Conservation (phyloP, 2,797 vertebrate species). For the Diplodus sargus region DNA sequence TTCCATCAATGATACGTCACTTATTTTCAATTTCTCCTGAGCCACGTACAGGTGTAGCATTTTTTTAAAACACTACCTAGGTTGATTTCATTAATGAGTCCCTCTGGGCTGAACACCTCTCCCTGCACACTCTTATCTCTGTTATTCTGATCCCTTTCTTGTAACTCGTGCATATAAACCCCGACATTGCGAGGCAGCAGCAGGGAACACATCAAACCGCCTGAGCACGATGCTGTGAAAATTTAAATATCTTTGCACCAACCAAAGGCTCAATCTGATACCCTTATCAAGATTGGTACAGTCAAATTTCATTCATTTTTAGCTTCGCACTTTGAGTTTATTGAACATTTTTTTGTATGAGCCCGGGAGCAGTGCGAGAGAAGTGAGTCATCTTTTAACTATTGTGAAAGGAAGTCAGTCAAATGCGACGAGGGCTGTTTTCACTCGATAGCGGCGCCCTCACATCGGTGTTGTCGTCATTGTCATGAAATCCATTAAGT, state of each 20-base stretch:
- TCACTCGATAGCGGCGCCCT: slow-evolving; percentile 5
- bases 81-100: slow-evolving; percentile 4
- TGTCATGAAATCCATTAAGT: slow-evolving; percentile 45
- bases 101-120: slow-evolving; percentile 1
- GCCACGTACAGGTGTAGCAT: not conserved
- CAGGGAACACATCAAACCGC: slow-evolving; percentile 11
- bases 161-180: slow-evolving; percentile 11
- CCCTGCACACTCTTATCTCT: slow-evolving; percentile 4
- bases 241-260: slow-evolving; percentile 21
- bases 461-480: slow-evolving; percentile 33
- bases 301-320: not conserved
- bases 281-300: not conserved
- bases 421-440: not conserved
- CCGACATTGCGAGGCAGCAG: not conserved
- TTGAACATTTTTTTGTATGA: slow-evolving; percentile 6
- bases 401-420: not conserved
- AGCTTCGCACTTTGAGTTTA: slow-evolving; percentile 15
- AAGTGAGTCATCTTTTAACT: not conserved
- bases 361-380: not conserved
- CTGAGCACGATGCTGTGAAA: slow-evolving; percentile 11
- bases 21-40: no score
- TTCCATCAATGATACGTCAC: no score
- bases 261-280: not conserved
- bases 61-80: not conserved
- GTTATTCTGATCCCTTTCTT: slow-evolving; percentile 10